Conservation (phyloP, 2,113 vertebrate genomes). For the Chaetodon trifascialis region DNA sequence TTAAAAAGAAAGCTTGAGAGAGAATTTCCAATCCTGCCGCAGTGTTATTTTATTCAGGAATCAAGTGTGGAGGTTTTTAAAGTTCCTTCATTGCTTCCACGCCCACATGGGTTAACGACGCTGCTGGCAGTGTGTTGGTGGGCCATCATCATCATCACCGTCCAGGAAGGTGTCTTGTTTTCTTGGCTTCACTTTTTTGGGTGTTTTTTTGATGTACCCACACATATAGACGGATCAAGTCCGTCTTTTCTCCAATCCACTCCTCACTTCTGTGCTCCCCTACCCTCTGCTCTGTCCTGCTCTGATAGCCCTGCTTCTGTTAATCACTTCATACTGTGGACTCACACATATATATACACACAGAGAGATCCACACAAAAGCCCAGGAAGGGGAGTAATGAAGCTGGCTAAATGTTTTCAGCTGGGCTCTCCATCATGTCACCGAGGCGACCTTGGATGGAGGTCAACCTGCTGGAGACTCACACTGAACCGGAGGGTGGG, state of each 20-base stretch:
- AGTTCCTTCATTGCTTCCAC: background rate
- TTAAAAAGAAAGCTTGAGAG: too few relatives aligned
- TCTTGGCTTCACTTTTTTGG: background rate
- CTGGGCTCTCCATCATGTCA: constrained; percentile 73
- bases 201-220: background rate
- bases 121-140: background rate
- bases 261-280: constrained; percentile 15
- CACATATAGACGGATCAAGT: background rate
- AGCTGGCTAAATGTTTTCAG: constrained; percentile 72
- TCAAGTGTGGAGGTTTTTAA: too few relatives aligned
- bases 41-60: too few relatives aligned
- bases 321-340: constrained; percentile 62
- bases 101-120: background rate
- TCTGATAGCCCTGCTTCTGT: constrained; percentile 59
- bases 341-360: constrained; percentile 13
- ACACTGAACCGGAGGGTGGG: background rate
- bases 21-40: too few relatives aligned
- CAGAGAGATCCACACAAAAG: constrained; percentile 2
- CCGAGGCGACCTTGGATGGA: constrained; percentile 67
- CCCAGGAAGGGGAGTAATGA: constrained; percentile 63
- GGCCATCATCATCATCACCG: too few relatives aligned
- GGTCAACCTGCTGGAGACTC: constrained; percentile 54
- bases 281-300: constrained; percentile 24
- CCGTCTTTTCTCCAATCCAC: background rate
- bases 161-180: background rate